Evolutionary conservation across 2,113 vertebrate species (phyloP), one percentile per base, ranked within the genome.

Genomic region (Brachyhypopomus occidentalis): DNA sequence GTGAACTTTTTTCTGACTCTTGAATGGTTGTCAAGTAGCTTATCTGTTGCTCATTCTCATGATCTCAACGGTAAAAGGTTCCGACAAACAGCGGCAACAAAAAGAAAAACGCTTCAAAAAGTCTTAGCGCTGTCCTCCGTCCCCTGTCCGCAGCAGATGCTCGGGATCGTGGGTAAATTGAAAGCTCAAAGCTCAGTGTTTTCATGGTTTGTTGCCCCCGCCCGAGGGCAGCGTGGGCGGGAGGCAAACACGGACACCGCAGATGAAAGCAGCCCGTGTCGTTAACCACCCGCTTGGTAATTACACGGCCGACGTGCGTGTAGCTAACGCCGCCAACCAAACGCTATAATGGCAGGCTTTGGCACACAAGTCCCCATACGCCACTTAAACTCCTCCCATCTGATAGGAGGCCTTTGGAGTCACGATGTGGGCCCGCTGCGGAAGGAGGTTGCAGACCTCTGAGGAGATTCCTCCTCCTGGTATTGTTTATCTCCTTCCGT

Each of bases 251-350:
- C 20, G 11, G 66, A n/a, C 66, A 20, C 9, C 8, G 3, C 34
- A 16, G 64, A 41, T 70, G 66, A 41, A 70, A 70, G 36, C 34
- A 41, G 38, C 38, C 30, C 30, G 7, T 70, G 66, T 70, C 66
- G 22, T 70, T 70, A 70, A 38, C 66, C 34, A n/a, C 34, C 66
- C 22, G 41, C 41, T 27, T 38, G 64, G 64, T 70, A 70, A 70
- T 41, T 41, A 41, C 66, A 38, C 14, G 7, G 45, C 30, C 14
- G 23, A 58, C 5, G 7, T 22, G 19, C 20, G n/a, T 4, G 22
- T 38, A 67, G 38, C 36, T 41, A 36, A 27, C n/a, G n/a, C 64
- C 66, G 2, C 20, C 19, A 56, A 58, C 71, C 74, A 56, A 20
- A 19, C 58, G 22, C 9, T 8, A 22, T 23, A 64, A 64, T 48